A percentile compares a stretch with the other conserved stretches of the same genome.
These are phyloP conservation scores for Solea solea DNA, from an alignment of 2,113 vertebrate genomes.

Conservation along the genomic window DNA sequence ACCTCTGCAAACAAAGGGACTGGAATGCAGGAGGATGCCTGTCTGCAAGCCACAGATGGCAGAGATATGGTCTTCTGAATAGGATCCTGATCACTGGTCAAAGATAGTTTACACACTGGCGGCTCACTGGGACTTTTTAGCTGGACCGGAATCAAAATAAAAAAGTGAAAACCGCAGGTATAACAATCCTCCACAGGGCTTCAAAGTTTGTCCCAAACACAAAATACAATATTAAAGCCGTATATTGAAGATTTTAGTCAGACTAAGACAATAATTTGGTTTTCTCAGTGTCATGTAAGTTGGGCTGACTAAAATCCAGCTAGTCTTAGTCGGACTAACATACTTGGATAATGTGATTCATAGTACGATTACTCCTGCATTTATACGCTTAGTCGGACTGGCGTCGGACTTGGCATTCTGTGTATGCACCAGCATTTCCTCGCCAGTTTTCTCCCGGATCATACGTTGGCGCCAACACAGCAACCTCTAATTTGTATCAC, in stretches of 20 bases:
- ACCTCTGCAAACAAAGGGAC: constrained; percentile 79
- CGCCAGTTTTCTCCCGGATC: too few species aligned
- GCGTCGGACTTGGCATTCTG: too few species aligned
- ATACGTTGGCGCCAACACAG: too few species aligned
- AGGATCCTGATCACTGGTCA: constrained; percentile 69
- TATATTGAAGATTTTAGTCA: background rate
- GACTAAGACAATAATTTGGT: too few species aligned
- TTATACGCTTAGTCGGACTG: too few species aligned
- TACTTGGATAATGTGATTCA: too few species aligned
- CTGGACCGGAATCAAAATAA: constrained; percentile 39
- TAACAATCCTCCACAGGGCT: constrained; percentile 21
- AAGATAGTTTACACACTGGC: constrained; percentile 62
- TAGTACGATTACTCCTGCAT: too few species aligned
- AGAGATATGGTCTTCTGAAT: constrained; percentile 73
- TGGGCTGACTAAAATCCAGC: too few species aligned
- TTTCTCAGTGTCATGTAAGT: too few species aligned
- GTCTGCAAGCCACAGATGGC: constrained; percentile 71
- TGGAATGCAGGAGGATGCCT: constrained; percentile 83
- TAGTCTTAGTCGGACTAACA: too few species aligned
- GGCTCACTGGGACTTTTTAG: constrained; percentile 63
- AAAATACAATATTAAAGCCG: constrained; percentile 36
- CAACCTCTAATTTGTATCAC: too few species aligned
- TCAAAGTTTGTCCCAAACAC: constrained; percentile 31
- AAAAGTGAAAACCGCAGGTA: constrained; percentile 23
- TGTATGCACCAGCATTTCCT: too few species aligned